Conservation (phyloP, 2,113 vertebrate species). For the Entomyzon cyanotis region DNA sequence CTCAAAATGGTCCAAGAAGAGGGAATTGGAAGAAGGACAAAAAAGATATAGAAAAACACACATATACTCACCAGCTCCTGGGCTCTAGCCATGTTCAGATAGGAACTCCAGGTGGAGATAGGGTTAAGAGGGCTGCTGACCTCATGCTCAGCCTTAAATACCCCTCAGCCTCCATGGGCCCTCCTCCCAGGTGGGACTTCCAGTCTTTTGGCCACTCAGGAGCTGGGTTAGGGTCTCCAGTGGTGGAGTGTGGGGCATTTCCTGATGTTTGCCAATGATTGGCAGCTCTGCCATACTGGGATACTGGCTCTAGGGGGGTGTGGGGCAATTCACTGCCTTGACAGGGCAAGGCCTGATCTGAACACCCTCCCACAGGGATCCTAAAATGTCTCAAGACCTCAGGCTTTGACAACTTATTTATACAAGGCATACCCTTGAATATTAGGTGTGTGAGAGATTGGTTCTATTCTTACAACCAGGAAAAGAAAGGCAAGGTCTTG, state of each 20-base stretch:
- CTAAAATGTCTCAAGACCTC: neutral
- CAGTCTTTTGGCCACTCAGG: neutral
- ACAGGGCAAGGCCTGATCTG: neutral
- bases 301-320: rapidly evolving
- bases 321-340: neutral
- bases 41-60: neutral
- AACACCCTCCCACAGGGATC: neutral
- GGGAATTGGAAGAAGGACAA: neutral
- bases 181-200: neutral
- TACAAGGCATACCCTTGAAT: neutral
- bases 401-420: neutral
- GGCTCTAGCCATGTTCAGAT: neutral
- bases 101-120: rapidly evolving
- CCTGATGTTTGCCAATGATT: neutral
- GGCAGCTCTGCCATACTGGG: neutral
- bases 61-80: neutral
- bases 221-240: neutral
- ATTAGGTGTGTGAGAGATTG: neutral
- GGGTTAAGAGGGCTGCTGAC: rapidly evolving
- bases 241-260: neutral
- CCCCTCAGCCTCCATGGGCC: too few species aligned
- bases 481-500: neutral
- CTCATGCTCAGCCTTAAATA: neutral
- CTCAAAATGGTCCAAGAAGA: neutral
- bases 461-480: neutral